Base-by-base conservation (phyloP, 2,797 vertebrate genomes). In the Delichon dasypus region DNA sequence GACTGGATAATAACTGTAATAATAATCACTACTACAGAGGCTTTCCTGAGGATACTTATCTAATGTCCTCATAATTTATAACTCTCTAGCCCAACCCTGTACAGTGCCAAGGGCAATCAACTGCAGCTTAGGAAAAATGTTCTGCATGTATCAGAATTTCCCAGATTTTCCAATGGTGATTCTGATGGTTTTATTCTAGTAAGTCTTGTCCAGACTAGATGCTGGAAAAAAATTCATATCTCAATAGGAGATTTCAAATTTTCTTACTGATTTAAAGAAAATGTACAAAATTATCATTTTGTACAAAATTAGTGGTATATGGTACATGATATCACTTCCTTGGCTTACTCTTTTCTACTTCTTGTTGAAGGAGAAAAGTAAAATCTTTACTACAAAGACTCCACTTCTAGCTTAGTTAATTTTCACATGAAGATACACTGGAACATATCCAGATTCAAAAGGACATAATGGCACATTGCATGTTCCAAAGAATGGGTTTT, bases 11-110 rank as follows among this genome's bases (percentile, higher is more conserved):
- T 89, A 86, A 66, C 65, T 89, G 82, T 79, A 94, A 92, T 86
- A 93, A 95, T 95, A 96, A 97, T 95, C 93, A 95, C 36, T 79
- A 75, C 81, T 91, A 90, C 53, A 89, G 71, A 95, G 94, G 76
- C 71, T 96, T 95, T 96, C 89, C 85, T 6, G 47, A 91, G 82
- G 73, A 96, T 91, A 88, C 60, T 95, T 90, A 84, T 64, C 82
- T 92, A 92, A 96, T 93, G 94, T 60, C 79, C 95, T 91, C 77
- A 81, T 94, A 65, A 90, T 96, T 94, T 72, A 82, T 13, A 85
- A 86, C 65, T 94, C 86, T 95, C 70, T 53, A 78, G 29, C 60
- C 88, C 79, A 95, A n/a, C 55, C 70, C 76, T 67, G 48, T n/a
- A 21, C 50, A 91, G 76, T 86, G 82, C 80, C 89, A 94, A 94